Base-by-base conservation (phyloP, 2,113 vertebrate genomes). In the Prunella fulvescens region DNA sequence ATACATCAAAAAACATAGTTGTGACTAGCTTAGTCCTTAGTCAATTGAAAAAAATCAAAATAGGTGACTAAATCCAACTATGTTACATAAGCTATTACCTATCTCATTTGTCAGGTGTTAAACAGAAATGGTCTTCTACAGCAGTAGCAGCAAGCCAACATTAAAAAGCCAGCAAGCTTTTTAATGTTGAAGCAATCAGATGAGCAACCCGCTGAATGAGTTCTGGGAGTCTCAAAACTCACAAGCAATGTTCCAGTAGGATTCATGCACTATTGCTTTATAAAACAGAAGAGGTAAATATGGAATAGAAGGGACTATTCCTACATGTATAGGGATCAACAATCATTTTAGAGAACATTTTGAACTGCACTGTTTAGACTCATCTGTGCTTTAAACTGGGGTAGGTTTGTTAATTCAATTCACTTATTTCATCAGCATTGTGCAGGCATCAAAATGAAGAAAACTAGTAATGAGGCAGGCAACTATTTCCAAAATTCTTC, bases 251-350 rank as follows among this genome's bases (percentile, higher is more conserved):
- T 51, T 88, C 70, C 58, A 65, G 54, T 44, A 82, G 62, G 74
- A 82, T 95, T 92, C 70, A 73, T 45, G 50, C 53, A 76, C n/a
- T 92, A 64, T n/a, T 76, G 45, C 25, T 91, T 85, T 93, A 90
- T 82, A 47, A 86, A 92, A 47, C 20, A 76, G 16, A 48, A 91
- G 42, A 85, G 23, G 35, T 79, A 95, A 26, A 89, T 81, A 72
- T 20, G 19, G 57, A 96, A 72, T 60, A 81, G 80, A 84, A 93
- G 31, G 20, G 33, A 79, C 24, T 82, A 47, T 85, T 86, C 58
- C 24, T 66, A 47, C 70, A 50, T 37, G 19, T 47, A 54, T 65
- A 56, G 39, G 19, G 40, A 89, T 91, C 84, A 89, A 71, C n/a
- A 77, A 31, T 44, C 39, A 70, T 69, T 87, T 90, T 85, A 94